Conservation (phyloP, 2,797 vertebrate species). For the Acanthurus leucopareius region DNA sequence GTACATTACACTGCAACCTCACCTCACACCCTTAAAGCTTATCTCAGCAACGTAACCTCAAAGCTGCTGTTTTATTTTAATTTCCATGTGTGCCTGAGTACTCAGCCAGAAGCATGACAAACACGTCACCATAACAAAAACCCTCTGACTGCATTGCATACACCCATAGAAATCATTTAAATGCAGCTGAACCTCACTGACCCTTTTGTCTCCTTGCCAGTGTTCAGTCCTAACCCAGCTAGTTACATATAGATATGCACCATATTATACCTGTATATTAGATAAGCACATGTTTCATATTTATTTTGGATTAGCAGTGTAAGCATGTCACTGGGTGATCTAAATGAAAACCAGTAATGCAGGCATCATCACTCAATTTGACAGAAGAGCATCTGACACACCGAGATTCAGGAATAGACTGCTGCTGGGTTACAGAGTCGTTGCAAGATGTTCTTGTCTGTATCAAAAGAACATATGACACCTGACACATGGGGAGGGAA, state of each 20-base stretch:
- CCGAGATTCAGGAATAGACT: not conserved
- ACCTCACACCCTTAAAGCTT: not conserved
- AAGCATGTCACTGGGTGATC: constrained; percentile 18
- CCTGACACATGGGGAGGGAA: constrained; percentile 54
- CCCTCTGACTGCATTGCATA: not conserved
- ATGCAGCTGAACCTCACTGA: not conserved
- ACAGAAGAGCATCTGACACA: constrained; percentile 22
- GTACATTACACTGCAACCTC: not conserved
- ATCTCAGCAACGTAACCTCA: not conserved
- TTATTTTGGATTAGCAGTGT: constrained; percentile 29
- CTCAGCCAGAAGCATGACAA: not conserved
- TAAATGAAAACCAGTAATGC: constrained; percentile 46
- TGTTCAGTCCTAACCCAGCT: not conserved
- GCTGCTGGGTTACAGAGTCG: constrained; percentile 14
- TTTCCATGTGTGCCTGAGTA: not conserved
- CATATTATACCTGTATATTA: constrained; percentile 20
- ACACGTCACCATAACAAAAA: not conserved
- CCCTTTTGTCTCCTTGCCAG: not conserved
- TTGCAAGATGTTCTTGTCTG: constrained; percentile 32
- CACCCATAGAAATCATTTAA: not conserved
- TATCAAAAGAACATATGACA: constrained; percentile 57
- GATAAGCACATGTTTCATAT: constrained; percentile 16
- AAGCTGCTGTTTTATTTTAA: not conserved
- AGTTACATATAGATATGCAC: constrained; percentile 15
- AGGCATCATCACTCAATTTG: constrained; percentile 41